Base-by-base conservation (phyloP, 1,140 invertebrate species). In the Diabrotica undecimpunctata region DNA sequence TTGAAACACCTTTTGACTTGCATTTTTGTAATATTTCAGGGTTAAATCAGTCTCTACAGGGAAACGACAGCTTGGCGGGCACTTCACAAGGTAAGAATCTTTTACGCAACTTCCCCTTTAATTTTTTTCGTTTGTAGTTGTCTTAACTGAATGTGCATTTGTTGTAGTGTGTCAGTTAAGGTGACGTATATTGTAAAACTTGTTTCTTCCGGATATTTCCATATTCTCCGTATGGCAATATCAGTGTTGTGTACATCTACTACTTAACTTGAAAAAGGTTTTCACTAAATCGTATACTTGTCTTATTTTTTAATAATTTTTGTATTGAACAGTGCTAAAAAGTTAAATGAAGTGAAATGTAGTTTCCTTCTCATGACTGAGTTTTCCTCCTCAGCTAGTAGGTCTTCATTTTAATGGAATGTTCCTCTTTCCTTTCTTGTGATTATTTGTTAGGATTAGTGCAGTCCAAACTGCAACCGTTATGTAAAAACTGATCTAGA, bases 31-130 rank as follows among this genome's bases (percentile, higher is more conserved):
- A n/a, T 46, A n/a, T 83, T 83, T 74, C 81, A 88, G 86, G 85
- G 77, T 80, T 88, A 78, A 85, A 85, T 74, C 84, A 86, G 69
- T 84, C 85, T 73, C 79, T 87, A 66, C 85, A 85, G 74, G 79
- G 78, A 77, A 85, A 85, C 70, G 90, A 91, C 78, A 82, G 80
- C 75, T 81, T 91, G 75, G 89, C 89, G 71, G 89, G 90, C 75
- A 91, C 90, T 77, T 90, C 90, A 75, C 90, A 91, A 91, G 90
- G 90, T 92, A 89, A 91, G 90, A 87, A 76, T 65, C 36, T 8
- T 10, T 52, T 65, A 10, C 54, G 12, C 25, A 14, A 14, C 25
- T 55, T 10, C 12, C 12, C 25, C 13, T 55, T 54, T 35, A 35
- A 37, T 14, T 54, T 54, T 38, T 25, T 35, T 52, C 9, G 25